phyloP scores from a whole-genome alignment of 2,113 vertebrate species.

The Illadopsis cleaveri region DNA sequence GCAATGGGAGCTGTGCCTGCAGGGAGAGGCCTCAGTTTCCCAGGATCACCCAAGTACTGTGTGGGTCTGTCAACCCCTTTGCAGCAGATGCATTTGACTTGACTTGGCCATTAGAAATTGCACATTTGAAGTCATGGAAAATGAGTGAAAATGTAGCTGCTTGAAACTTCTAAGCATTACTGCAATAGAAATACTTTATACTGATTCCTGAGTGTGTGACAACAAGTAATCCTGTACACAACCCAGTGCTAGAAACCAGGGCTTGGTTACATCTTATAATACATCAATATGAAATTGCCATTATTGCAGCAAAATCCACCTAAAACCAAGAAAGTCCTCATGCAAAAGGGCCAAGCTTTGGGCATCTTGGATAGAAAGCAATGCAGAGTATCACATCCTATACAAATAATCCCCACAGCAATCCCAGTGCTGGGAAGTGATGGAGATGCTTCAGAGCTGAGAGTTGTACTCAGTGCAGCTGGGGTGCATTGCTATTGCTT shows the following conservation, averaged over 20 bases:
- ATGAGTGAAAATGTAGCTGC: background rate
- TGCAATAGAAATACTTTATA: background rate
- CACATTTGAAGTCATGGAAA: background rate
- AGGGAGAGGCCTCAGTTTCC: background rate
- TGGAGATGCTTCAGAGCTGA: background rate
- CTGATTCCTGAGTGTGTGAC: background rate
- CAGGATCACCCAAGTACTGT: background rate
- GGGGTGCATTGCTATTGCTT: background rate
- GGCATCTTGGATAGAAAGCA: background rate
- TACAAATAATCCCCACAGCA: background rate
- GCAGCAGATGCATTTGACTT: background rate
- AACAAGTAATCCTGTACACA: background rate
- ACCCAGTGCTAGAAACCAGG: background rate
- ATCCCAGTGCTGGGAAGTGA: background rate
- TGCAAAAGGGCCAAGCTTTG: background rate
- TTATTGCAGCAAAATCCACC: background rate
- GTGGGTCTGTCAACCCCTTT: background rate
- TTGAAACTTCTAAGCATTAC: background rate
- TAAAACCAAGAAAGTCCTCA: background rate
- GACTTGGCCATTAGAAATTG: background rate
- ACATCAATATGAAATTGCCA: background rate
- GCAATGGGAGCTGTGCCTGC: background rate
- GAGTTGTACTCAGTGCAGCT: background rate
- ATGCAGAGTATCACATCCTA: background rate
- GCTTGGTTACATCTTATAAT: fast-evolving